A percentile compares a stretch with the other conserved stretches of the same genome.
Evolutionary conservation across 1,140 invertebrate genomes (phyloP).

Genomic region (Drosophila baimaii): DNA sequence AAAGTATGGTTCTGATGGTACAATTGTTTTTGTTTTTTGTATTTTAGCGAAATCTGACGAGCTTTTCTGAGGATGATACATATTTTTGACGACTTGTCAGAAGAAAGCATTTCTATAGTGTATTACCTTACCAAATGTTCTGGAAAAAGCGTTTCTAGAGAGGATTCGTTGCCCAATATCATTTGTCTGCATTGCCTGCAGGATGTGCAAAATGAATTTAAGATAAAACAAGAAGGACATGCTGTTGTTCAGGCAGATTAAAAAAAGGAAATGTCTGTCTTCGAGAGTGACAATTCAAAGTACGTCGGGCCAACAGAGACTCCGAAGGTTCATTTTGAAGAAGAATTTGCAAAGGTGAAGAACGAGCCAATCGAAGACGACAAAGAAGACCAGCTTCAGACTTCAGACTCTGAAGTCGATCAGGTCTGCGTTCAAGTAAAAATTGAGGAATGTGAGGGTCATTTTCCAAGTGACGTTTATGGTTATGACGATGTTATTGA

Average conservation of each 20-base stretch:
- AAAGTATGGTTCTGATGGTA: too few relatives aligned
- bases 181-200: background rate
- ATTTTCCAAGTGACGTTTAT: background rate
- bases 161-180: background rate
- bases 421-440: background rate
- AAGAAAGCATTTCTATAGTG: background rate
- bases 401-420: background rate
- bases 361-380: background rate
- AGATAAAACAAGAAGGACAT: background rate
- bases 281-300: too few relatives aligned
- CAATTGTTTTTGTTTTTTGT: background rate
- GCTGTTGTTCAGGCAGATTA: background rate
- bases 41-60: background rate
- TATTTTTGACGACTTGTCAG: background rate
- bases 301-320: too few relatives aligned
- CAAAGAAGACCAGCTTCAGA: background rate
- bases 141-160: background rate
- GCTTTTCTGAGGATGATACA: background rate
- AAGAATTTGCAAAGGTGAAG: background rate
- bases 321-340: too few relatives aligned
- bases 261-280: background rate
- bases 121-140: background rate
- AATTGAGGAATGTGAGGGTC: background rate
- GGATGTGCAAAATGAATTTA: background rate
- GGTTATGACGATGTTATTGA: background rate